phyloP scores from a whole-genome alignment of 2,888 invertebrate species.

The Margaritifera margaritifera region DNA sequence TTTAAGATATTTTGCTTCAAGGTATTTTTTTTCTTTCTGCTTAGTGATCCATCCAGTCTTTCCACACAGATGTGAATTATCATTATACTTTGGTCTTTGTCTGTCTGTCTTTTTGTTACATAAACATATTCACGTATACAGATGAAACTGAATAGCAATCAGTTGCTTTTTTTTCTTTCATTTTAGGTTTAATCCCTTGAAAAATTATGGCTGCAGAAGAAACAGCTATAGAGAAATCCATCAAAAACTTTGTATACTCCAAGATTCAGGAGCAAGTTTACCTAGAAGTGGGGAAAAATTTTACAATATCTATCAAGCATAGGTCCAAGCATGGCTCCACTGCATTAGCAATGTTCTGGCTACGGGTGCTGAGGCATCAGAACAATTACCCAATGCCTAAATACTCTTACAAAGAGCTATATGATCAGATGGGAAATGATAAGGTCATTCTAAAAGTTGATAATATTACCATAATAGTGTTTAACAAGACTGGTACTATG shows the following conservation, averaged over 20 bases:
- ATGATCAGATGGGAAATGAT: constrained; percentile 47
- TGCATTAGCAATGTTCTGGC: constrained; percentile 63
- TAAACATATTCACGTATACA: too few relatives aligned
- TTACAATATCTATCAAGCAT: constrained; percentile 48
- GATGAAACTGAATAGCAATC: too few relatives aligned
- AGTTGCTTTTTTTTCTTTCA: too few relatives aligned
- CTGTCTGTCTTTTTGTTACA: too few relatives aligned
- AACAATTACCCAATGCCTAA: constrained; percentile 63
- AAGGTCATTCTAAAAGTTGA: constrained; percentile 58
- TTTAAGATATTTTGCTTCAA: too few relatives aligned
- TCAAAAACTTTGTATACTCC: constrained; percentile 56
- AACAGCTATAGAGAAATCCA: constrained; percentile 52
- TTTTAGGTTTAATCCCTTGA: too few relatives aligned
- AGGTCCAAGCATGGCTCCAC: constrained; percentile 56
- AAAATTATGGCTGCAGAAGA: constrained; percentile 16
- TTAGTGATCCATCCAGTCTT: too few relatives aligned
- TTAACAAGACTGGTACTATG: constrained; percentile 56
- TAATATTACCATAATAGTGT: constrained; percentile 55
- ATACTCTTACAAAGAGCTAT: constrained; percentile 57
- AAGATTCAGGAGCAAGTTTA: constrained; percentile 60
- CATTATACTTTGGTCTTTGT: too few relatives aligned
- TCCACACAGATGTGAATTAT: too few relatives aligned
- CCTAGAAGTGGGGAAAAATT: constrained; percentile 49
- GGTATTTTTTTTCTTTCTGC: too few relatives aligned
- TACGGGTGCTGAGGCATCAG: constrained; percentile 62